phyloP scores from a whole-genome alignment of 2,888 invertebrate genomes.

The Hetaerina titia region DNA sequence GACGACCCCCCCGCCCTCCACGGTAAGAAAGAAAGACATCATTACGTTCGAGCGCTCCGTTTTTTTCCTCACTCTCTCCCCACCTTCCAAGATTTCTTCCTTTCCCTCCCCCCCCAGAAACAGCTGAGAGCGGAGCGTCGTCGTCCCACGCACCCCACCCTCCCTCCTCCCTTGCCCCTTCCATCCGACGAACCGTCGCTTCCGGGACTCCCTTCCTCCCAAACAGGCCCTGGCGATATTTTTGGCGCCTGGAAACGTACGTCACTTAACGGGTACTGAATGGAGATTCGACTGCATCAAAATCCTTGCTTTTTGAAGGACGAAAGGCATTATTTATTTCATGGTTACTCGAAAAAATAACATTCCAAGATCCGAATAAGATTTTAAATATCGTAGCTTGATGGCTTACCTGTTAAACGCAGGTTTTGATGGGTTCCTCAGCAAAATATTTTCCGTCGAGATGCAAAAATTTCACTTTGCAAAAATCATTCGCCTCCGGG shows the following conservation, averaged over 20 bases:
- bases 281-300: neutral
- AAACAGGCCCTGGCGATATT: neutral
- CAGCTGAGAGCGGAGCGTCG: neutral
- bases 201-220: neutral
- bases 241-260: neutral
- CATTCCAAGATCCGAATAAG: no score
- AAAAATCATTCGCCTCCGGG: no score
- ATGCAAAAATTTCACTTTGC: no score
- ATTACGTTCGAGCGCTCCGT: neutral
- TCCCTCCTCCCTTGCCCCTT: neutral
- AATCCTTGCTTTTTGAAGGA: neutral
- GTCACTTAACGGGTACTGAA: neutral
- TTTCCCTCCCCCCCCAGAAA: neutral
- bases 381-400: no score
- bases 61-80: neutral
- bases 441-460: no score
- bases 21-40: constrained; percentile 8
- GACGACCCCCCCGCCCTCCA: neutral
- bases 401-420: no score
- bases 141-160: neutral
- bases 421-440: no score
- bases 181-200: neutral
- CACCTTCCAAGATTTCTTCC: neutral
- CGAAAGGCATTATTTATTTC: no score
- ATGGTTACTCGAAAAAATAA: no score